Evolutionary conservation across 2,797 vertebrate species (phyloP), one percentile per base, ranked within the genome.

Genomic region (Acomys russatus): DNA sequence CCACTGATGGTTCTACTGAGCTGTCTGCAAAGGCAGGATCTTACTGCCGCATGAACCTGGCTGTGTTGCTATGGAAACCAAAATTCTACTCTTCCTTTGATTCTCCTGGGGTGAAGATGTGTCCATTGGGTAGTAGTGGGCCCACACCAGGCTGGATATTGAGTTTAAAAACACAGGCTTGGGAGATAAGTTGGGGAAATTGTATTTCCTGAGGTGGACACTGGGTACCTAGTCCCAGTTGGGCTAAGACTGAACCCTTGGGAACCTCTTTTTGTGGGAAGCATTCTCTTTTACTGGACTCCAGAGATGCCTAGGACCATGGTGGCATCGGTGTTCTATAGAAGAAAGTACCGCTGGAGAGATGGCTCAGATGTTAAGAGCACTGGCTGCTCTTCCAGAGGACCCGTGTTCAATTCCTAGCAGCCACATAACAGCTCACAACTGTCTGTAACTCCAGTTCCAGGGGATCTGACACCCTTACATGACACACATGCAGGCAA

Each of bases 41-140:
- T 96, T 33, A 11, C 79, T 96, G 85, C 82, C 66, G 54, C 90
- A 61, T 87, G 86, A 95, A 96, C 76, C 64, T 93, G 91, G 38
- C 1, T 23, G 4, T 54, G 91, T 97, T 97, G 89, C 92, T 87
- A 97, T 97, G 95, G 97, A 82, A 96, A 97, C 95, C 35, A 91
- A 68, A 77, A 89, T 78, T 94, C 74, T 64, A 49, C n/a, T 90
- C 12, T 88, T 63, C 59, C n/a, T 84, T 79, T 89, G 70, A 44
- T 88, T 94, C 87, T 59, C 78, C 86, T 84, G 63, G 59, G 64
- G 61, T 89, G 71, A 92, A 71, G 33, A 91, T 49, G 59, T 73
- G 25, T 87, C 35, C 30, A 20, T 7, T 61, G 86, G 63, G 90
- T n/a, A 86, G 3, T 23, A 71, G 78, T 80, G 70, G 64, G 70